Base-by-base conservation (phyloP, 2,888 invertebrate genomes). In the Thymelicus acteon region DNA sequence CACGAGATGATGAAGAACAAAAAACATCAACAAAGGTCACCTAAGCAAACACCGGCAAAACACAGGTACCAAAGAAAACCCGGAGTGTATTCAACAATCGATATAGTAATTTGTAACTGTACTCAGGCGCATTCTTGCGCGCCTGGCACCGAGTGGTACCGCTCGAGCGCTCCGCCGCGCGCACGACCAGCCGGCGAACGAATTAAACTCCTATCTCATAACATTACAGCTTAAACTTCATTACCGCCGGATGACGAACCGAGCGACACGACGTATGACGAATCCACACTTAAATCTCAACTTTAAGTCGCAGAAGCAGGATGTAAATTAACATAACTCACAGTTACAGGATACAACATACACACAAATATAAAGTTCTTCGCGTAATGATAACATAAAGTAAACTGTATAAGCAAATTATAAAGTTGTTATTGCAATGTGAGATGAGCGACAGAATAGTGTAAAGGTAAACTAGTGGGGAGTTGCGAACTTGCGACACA, bases 81-180 rank as follows among this genome's bases (percentile, higher is more conserved):
- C 71, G 72, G 69, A 70, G 72, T 62, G 72, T 72, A 76, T 76
- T 74, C 77, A 78, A 80, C 80, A 79, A 79, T 82, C 82, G 80
- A 79, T 81, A 79, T 76, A 77, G 77, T 78, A 74, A 75, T 78
- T 81, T 78, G 81, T 81, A 83, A 88, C 86, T 83, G 83, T 87
- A 87, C 81, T 84, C 85, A 76, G 79, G 84, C 88, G 86, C 88
- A 85, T 86, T 84, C 85, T 81, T 79, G 79, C 82, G 82, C 80
- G 88, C 87, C 89, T 87, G 91, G 90, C 83, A 91, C 91, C 75
- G 84, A 76, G 80, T 88, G 91, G 90, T 86, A 91, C 91, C 82
- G 79, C 74, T 39, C 74, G 86, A 91, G 91, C 82, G 79, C 74
- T 39, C 74, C 67, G 24, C 49, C 47, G 60, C 72, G 65, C 48